Percentiles rank a stretch among this genome's conserved stretches.
Evolutionary conservation across 2,888 invertebrate genomes (phyloP).

Genomic region (Lydus trimaculatus): DNA sequence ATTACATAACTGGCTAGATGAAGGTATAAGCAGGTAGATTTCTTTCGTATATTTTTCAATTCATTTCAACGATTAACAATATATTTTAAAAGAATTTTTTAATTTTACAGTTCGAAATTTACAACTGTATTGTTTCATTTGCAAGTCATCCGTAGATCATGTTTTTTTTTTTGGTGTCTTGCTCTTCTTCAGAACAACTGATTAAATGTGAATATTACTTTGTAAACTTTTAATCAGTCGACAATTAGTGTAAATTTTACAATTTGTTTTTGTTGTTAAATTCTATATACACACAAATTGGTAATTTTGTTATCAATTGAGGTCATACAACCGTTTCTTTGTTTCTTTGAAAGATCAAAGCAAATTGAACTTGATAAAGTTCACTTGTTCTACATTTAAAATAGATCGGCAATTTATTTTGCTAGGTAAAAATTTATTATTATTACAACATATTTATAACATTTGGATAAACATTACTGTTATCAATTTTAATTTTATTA

Average conservation of each 20-base stretch:
- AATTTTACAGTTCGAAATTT: not conserved
- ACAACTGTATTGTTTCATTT: not conserved
- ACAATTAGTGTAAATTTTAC: not conserved
- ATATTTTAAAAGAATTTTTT: not conserved
- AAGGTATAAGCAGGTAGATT: not conserved
- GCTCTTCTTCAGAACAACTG: not conserved
- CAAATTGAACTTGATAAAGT: not conserved
- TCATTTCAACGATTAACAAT: no score
- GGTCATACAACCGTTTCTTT: not conserved
- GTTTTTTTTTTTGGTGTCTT: no score
- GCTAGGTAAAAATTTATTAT: not conserved
- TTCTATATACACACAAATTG: not conserved
- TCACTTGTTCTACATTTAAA: not conserved
- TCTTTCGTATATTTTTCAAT: not conserved
- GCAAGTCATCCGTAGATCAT: not conserved
- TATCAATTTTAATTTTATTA: not conserved
- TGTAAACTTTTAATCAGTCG: not conserved
- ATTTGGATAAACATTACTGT: not conserved
- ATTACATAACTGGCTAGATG: not conserved
- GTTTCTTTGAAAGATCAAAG: conserved; percentile 1
- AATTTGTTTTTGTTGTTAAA: not conserved
- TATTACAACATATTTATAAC: not conserved
- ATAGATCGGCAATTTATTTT: not conserved
- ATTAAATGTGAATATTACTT: not conserved
- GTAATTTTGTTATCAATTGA: not conserved